Base-by-base conservation (phyloP, 2,113 vertebrate species). In the Argyrosomus japonicus region DNA sequence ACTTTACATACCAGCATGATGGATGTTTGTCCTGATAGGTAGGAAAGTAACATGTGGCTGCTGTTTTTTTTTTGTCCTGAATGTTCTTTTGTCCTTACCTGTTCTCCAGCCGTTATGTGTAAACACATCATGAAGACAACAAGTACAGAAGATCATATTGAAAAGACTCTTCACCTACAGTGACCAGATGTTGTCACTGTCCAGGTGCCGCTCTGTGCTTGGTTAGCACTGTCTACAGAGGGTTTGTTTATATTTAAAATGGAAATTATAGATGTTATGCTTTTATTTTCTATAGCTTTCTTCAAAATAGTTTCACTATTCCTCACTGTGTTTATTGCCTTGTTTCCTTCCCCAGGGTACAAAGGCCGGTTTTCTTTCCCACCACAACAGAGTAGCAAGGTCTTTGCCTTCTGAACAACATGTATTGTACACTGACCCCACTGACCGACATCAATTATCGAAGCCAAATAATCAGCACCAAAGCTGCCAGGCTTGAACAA, bases 391-490 rank as follows among this genome's bases (percentile, higher is more conserved):
- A 57, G 29, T 11, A 43, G 61, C 3, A 11, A 5, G 21, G 12
- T 40, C n/a, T 75, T 50, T 67, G 45, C 32, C 21, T 63, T 71
- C 17, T 60, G 56, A 68, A 68, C 77, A 67, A 43, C 2, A 32
- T 65, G 48, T 56, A 70, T 58, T 65, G 14, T 60, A 57, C 57
- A n/a, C 43, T 84, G 78, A 89, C 77, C 87, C 29, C 17, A 50
- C 58, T 75, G 84, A 83, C 71, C 69, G 53, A 62, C 32, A 71
- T 79, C 23, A 84, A 47, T 81, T 80, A 72, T 80, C 81, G 32
- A 61, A 75, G 29, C 19, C 71, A 76, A 75, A 87, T 29, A 67
- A 82, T 86, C 40, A 75, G 29, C 57, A 40, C 58, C 32, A 70
- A 79, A 62, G 36, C 64, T 1, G 11, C 56, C 47, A 19, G 27